These are phyloP conservation scores for Mantis religiosa DNA, from an alignment of 2,888 invertebrate species.

Conservation along the genomic window DNA sequence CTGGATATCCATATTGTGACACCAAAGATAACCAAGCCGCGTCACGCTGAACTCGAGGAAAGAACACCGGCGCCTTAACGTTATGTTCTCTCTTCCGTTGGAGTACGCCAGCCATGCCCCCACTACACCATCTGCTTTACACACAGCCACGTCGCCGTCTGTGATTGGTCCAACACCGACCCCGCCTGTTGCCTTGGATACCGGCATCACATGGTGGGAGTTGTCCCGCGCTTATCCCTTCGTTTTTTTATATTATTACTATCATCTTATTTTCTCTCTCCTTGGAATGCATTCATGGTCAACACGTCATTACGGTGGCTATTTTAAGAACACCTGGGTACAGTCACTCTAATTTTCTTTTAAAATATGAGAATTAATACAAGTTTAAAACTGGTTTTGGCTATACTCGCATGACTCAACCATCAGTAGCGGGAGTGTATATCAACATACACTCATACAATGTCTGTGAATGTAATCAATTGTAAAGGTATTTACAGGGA, in stretches of 20 bases:
- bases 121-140: background rate
- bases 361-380: background rate
- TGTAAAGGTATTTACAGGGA: too few relatives aligned
- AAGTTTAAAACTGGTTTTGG: too few relatives aligned
- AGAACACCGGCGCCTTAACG: background rate
- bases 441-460: too few relatives aligned
- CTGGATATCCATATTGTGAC: background rate
- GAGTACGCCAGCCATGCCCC: background rate
- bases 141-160: slow-evolving; percentile 1
- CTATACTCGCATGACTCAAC: too few relatives aligned
- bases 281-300: background rate
- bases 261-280: too few relatives aligned
- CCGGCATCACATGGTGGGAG: background rate
- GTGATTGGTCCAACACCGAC: slow-evolving; percentile 3
- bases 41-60: background rate
- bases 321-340: background rate
- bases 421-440: too few relatives aligned
- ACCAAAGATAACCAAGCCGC: background rate
- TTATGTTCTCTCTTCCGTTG: background rate
- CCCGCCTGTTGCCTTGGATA: slow-evolving; percentile 13
- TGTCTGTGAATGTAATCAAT: too few relatives aligned
- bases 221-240: background rate
- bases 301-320: background rate
- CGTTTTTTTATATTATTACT: background rate
- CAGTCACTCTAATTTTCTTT: background rate